Evolutionary conservation across 2,797 vertebrate species (phyloP).

Genomic region (Lepus oiostolus): DNA sequence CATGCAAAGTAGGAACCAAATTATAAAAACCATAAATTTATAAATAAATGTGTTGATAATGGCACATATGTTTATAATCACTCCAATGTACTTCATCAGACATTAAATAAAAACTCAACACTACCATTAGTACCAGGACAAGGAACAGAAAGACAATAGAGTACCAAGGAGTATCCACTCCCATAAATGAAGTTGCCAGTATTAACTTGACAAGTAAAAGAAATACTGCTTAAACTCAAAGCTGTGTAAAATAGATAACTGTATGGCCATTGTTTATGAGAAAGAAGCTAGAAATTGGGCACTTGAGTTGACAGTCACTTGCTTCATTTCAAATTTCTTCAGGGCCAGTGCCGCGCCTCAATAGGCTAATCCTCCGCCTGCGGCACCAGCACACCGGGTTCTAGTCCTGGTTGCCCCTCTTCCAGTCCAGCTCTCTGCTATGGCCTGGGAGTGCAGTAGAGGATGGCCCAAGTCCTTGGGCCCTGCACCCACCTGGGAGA

Average conservation of each 20-base stretch:
- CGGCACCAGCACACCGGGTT: no score
- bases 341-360: no score
- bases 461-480: no score
- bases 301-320: neutral
- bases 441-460: no score
- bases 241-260: neutral
- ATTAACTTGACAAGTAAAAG: constrained; percentile 45
- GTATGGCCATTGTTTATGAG: neutral
- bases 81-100: neutral
- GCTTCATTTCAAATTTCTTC: constrained; percentile 46
- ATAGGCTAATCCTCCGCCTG: no score
- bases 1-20: neutral
- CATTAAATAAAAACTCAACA: constrained; percentile 45
- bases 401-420: no score
- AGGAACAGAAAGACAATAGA: constrained; percentile 19
- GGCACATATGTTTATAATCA: constrained; percentile 8
- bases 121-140: constrained; percentile 26
- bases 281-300: neutral
- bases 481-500: no score
- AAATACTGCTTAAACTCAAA: constrained; percentile 6
- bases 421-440: no score
- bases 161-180: neutral
- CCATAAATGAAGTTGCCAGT: constrained; percentile 39
- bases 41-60: constrained; percentile 25
- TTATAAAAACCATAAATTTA: neutral